Evolutionary conservation across 2,888 invertebrate genomes (phyloP), one percentile per base, ranked within the genome.

Genomic region (Rosalia funebris): DNA sequence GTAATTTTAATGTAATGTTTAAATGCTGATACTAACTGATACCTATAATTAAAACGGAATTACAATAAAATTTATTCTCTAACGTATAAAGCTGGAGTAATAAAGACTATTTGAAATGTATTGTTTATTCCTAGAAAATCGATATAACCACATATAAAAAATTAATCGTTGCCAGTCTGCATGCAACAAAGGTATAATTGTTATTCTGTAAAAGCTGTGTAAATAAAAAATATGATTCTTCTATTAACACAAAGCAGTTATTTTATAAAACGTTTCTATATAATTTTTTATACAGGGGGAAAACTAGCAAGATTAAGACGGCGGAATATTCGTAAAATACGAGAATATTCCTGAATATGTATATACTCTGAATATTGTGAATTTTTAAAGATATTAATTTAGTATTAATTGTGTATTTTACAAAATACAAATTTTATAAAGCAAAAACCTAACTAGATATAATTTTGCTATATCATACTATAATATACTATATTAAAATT

Each of bases 41-140:
- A 46, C 20, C 31, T 46, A 10, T 7, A 46, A 14, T 10, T 32
- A 10, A 25, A 44, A 5, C 10, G 3, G 31, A 14, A 41, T 41
- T 41, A n/a, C 41, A 16, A 4, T 12, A 45, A 25, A 45, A 25
- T 45, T 45, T 45, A 31, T 45, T 31, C 3, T 7, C 31, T 12
- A 7, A 31, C 31, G 14, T 7, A 15, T 15, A 15, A 14, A 46
- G 7, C 14, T 15, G 31, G 10, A 46, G 14, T 46, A 31, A 10
- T 15, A 25, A 46, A 46, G 31, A 25, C 31, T 12, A 15, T 46
- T 31, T 46, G 15, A 46, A 31, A 46, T 41, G n/a, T 41, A 17
- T 17, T 17, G 41, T 17, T 15, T 17, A 17, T 41, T 41, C 17
- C 15, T 14, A 39, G 39, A 39, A 39, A 39, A 39, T 39, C 39